Base-by-base conservation (phyloP, 64 coral and sea anemone species). In the Pocillopora damicornis region DNA sequence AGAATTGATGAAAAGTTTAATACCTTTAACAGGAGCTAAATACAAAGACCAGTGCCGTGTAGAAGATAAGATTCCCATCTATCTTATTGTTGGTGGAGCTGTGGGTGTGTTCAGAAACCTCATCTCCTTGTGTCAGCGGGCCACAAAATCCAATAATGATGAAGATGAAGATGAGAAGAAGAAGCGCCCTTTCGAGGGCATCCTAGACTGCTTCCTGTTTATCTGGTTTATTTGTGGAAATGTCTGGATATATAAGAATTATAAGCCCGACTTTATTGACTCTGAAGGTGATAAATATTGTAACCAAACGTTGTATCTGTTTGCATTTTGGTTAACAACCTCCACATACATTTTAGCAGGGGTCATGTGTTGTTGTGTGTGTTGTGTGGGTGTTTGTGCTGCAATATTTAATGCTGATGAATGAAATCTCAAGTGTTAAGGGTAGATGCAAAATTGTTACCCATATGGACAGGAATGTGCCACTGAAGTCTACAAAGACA, bases 151-250 rank as follows among this genome's bases (percentile, higher is more conserved):
- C 15, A 79, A 88, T 1, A 42, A 80, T 34, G 80, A 91, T 1
- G 78, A 90, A 0, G 96, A 92, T 0, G 76, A 88, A 9, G 37
- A 56, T 34, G 85, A 93, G 34, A 89, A 89, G 20, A 77, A 74
- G 8, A 87, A 75, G 35, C 92, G 89, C 20, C 93, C 92, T 5
- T 30, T 87, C 30, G 73, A 75, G 37, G 90, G 92, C 30, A 65
- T 98, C 37, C 76, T 98, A 61, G 96, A 98, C 83, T 89, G 89
- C 17, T 98, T 98, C 74, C 77, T 94, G 25, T 90, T 92, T 59
- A 81, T 82, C 35, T 98, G 96, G 96, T 98, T 98, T 89, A 98
- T 98, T 62, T 87, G 89, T 16, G 96, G 96, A 37, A 98, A 98
- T 77, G 93, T 94, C 35, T 98, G 96, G 96, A 98, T 98, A 42